These are phyloP conservation scores for Brachycybe producta DNA, from an alignment of 2,888 invertebrate species.

Conservation along the genomic window DNA sequence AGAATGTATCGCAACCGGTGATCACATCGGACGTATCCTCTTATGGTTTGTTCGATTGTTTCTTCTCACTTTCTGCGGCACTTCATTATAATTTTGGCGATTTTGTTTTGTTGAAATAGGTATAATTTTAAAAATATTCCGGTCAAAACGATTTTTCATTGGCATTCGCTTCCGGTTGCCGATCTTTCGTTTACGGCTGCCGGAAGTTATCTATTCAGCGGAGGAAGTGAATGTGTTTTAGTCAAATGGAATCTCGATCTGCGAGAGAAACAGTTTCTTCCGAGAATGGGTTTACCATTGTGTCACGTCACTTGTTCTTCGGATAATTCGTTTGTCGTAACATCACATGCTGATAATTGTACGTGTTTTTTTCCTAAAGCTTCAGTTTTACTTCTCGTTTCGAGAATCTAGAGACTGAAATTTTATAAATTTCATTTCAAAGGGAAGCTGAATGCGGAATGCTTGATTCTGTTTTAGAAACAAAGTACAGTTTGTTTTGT, in stretches of 20 bases:
- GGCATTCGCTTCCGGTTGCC: conserved; percentile 59
- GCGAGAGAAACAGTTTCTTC: conserved; percentile 45
- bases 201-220: conserved; percentile 57
- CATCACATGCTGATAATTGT: conserved; percentile 56
- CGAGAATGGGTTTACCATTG: conserved; percentile 55
- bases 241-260: conserved; percentile 56
- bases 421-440: background rate
- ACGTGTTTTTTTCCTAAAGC: conserved; percentile 22
- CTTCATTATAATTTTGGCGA: background rate
- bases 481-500: too few species aligned
- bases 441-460: background rate
- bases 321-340: conserved; percentile 49
- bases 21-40: conserved; percentile 3
- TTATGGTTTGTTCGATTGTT: conserved; percentile 9
- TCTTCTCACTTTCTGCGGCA: too few species aligned
- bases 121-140: background rate
- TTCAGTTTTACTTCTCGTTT: background rate
- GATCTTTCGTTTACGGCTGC: conserved; percentile 50
- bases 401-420: background rate
- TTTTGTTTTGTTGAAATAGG: background rate
- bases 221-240: conserved; percentile 62
- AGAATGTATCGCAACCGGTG: conserved; percentile 10
- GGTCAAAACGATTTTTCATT: conserved; percentile 45
- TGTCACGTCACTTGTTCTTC: conserved; percentile 47
- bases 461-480: too few species aligned